Evolutionary conservation across 2,888 invertebrate species (phyloP), one percentile per base, ranked within the genome.

Genomic region (Dolomedes plantarius): DNA sequence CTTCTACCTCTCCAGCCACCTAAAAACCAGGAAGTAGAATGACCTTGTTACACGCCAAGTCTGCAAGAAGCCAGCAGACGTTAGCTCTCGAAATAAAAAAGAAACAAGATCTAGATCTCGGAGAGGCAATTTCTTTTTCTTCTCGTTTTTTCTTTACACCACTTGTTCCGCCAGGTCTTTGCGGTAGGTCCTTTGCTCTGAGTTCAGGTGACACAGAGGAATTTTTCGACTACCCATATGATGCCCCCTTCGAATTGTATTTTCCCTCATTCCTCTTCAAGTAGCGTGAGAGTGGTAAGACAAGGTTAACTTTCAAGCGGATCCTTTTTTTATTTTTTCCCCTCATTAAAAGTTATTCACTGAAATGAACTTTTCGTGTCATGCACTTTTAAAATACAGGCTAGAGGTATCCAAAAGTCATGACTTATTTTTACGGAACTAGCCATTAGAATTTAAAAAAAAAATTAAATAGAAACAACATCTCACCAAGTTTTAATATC

Each of bases 11-110:
- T 46, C 41, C 41, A 2, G 16, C 6, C 41, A 16, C 16, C 16
- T 46, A 2, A 46, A 46, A n/a, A 56, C 56, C 56, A 56, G 56
- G 56, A 56, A 56, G 56, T 56, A 19, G 23, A 23, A 56, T 56
- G 56, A 56, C 56, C 56, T 56, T 56, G 56, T 56, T 56, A 56
- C 56, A 56, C 5, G 56, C 56, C 56, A 23, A 56, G 56, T 23
- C 23, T 56, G 56, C 11, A 56, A 56, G 19, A 56, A 46, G 56
- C 13, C 56, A 56, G 16, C 56, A 1, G 23, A 56, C 56, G 19
- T 19, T 19, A 56, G 19, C n/a, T 56, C 56, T 2, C 5, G 23
- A 6, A 56, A 56, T 46, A 56, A 23, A 56, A 56, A 56, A 56
- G 56, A 56, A 56, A 23, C 56, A 56, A n/a, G 56, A 56, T 56